Base-by-base conservation (phyloP, 2,888 invertebrate genomes). In the Petrolisthes cinctipes region DNA sequence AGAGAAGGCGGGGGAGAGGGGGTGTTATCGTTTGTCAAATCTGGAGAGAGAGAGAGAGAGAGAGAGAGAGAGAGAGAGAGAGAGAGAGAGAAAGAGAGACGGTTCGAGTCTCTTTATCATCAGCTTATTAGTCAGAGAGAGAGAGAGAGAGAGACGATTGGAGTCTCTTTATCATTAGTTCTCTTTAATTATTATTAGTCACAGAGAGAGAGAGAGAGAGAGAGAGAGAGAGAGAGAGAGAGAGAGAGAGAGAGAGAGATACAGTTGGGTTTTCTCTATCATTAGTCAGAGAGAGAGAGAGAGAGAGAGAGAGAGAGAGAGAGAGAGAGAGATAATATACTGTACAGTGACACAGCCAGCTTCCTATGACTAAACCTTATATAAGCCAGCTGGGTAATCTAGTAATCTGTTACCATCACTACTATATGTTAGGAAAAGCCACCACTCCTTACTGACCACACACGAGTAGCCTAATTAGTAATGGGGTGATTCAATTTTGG, bases 221-320 rank as follows among this genome's bases (percentile, higher is more conserved):
- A 14, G 71, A 71, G 71, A 54, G 2, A 14, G 6, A 20, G n/a
- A n/a, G 20, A 14, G 71, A 71, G 71, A 56, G n/a, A 80, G 23
- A 57, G 61, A 81, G 61, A 81, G 9, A 57, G 57, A 61, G 20
- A 57, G 80, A 61, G 82, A 71, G 82, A 82, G 82, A 71, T n/a
- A 20, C 9, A 0, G 56, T 20, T 11, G 7, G 79, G 79, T 7
- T 51, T 3, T 53, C 17, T 11, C 20, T 17, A 20, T n/a, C 20
- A 17, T n/a, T 23, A 6, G 17, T 7, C 17, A 66, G 20, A 20
- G 51, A 66, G 4, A 23, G 20, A 56, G 57, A 81, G 81, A 81
- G 81, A 81, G 61, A 81, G 61, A 81, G 9, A 57, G 57, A 61
- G 20, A 57, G 80, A 61, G 82, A 71, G 82, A 66, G 20, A 20